Base-by-base conservation (phyloP, 2,888 invertebrate genomes). In the Luperina testacea region DNA sequence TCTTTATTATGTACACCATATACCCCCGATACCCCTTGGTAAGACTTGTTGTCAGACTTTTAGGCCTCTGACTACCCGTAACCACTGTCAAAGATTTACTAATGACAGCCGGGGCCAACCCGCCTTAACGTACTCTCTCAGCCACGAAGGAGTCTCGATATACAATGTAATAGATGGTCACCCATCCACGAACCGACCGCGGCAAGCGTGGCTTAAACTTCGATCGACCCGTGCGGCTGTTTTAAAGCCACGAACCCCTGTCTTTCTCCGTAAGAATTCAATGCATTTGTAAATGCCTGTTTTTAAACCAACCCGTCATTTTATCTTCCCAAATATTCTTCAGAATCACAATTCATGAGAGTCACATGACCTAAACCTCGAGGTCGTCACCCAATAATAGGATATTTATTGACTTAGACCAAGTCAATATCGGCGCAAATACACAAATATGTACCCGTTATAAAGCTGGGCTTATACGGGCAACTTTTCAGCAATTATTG, bases 351-450 rank as follows among this genome's bases (percentile, higher is more conserved):
- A 80, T 8, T 57, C 45, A 7, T 53, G 72, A 48, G 57, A 53
- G 51, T 72, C 72, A 61, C 51, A 68, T 63, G 71, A 77, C 51
- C 45, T 75, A 45, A 65, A 76, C 48, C 27, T 42, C 53, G 78
- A 79, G 85, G 78, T 77, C 72, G 24, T 27, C 48, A 51, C 6
- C 77, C 83, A 78, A 85, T 80, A 86, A 88, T 87, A 80, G 69
- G 79, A 89, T 89, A 78, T 87, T 85, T 83, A 89, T 87, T 89
- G 78, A 82, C 78, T 87, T 87, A 84, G 77, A 75, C 61, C 61
- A 80, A 80, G 87, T 85, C 85, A 85, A 85, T 87, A 85, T 80
- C 68, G 51, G 72, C 76, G 84, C 64, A 75, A 78, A 76, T 68
- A 80, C 61, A 71, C 75, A 83, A 77, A 78, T 70, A 80, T 72